These are phyloP conservation scores for Platichthys flesus DNA, from an alignment of 2,113 vertebrate species.

Conservation along the genomic window DNA sequence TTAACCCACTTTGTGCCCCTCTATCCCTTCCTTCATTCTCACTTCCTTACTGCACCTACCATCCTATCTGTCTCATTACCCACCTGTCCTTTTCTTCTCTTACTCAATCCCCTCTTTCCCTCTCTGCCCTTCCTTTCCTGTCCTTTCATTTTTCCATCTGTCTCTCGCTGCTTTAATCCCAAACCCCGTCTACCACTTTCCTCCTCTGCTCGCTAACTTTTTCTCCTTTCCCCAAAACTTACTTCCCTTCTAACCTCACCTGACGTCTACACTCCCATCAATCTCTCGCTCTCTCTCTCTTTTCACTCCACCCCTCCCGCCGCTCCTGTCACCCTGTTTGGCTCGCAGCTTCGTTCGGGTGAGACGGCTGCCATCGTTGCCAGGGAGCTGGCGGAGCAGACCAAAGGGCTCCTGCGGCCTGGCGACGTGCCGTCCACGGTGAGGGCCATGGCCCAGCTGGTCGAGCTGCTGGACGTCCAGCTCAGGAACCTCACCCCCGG, in stretches of 20 bases:
- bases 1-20: background rate
- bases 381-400: slow-evolving; percentile 94
- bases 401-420: slow-evolving; percentile 89
- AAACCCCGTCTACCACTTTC: background rate
- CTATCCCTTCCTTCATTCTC: background rate
- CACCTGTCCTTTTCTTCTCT: slow-evolving; percentile 5
- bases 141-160: slow-evolving; percentile 31
- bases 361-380: slow-evolving; percentile 97
- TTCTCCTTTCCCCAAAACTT: background rate
- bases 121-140: slow-evolving; percentile 6
- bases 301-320: background rate
- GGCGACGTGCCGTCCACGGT: slow-evolving; percentile 96
- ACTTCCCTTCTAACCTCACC: slow-evolving; percentile 1
- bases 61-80: background rate
- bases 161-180: background rate
- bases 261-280: slow-evolving; percentile 21
- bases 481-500: slow-evolving; percentile 96
- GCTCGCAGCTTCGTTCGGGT: slow-evolving; percentile 92
- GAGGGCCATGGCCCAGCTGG: slow-evolving; percentile 95
- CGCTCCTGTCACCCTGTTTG: slow-evolving; percentile 21
- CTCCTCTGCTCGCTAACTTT: slow-evolving; percentile 21
- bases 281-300: slow-evolving; percentile 25
- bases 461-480: slow-evolving; percentile 94
- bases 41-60: slow-evolving; percentile 6
- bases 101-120: slow-evolving; percentile 1